Evolutionary conservation across 2,113 vertebrate species (phyloP).

Genomic region (Menidia beryllina): DNA sequence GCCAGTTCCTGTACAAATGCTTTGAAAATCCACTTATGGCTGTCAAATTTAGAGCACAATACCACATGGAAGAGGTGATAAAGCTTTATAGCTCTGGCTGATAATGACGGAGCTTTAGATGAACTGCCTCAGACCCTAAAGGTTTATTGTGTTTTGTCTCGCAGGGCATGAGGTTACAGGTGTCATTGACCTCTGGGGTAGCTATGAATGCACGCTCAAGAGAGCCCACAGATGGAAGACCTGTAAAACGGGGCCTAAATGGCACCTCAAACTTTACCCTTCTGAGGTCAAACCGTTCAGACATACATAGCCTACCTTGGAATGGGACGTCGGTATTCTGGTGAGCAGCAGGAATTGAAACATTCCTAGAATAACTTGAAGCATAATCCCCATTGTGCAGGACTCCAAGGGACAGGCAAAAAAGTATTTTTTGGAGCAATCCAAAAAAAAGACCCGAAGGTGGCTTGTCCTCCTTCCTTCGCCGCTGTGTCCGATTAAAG

Average conservation of each 20-base stretch:
- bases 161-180: slow-evolving; percentile 58
- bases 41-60: background rate
- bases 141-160: background rate
- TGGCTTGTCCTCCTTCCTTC: slow-evolving; percentile 32
- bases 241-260: background rate
- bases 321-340: slow-evolving; percentile 81
- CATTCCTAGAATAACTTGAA: slow-evolving; percentile 87
- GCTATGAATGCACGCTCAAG: slow-evolving; percentile 12
- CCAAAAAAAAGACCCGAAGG: slow-evolving; percentile 43
- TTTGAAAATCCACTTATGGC: background rate
- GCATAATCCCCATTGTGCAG: slow-evolving; percentile 85
- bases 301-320: slow-evolving; percentile 78
- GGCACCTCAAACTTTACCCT: slow-evolving; percentile 10
- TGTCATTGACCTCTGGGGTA: slow-evolving; percentile 77
- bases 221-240: background rate
- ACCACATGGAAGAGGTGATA: background rate
- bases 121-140: background rate
- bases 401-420: slow-evolving; percentile 66
- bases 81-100: background rate
- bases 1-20: slow-evolving; percentile 6
- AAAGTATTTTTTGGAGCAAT: slow-evolving; percentile 61
- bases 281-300: slow-evolving; percentile 40
- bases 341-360: slow-evolving; percentile 85
- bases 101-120: slow-evolving; percentile 2
- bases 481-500: slow-evolving; percentile 47